These are phyloP conservation scores for Pterophyllum scalare DNA, from an alignment of 2,113 vertebrate genomes.

Conservation along the genomic window DNA sequence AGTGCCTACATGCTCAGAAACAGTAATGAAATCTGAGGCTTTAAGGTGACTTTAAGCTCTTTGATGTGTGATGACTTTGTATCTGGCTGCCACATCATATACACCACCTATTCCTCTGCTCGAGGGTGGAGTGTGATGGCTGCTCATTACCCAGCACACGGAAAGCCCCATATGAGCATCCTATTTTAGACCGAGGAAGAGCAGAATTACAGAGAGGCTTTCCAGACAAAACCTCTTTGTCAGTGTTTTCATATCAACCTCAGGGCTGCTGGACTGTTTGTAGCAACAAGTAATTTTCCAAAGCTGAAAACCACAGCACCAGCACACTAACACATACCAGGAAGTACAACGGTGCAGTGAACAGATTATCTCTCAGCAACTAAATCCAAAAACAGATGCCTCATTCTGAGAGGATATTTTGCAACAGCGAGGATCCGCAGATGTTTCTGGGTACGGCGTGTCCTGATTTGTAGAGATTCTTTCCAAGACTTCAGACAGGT, in stretches of 20 bases:
- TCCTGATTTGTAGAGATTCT: not conserved
- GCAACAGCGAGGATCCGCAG: not conserved
- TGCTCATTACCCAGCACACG: not conserved
- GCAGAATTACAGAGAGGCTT: not conserved
- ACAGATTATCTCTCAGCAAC: constrained; percentile 28
- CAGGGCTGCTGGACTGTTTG: constrained; percentile 38
- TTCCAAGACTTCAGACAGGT: too few species aligned
- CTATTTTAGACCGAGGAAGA: constrained; percentile 17
- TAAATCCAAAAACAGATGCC: not conserved
- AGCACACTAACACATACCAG: not conserved
- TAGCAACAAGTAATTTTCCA: constrained; percentile 35
- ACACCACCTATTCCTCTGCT: not conserved
- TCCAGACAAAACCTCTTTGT: constrained; percentile 44
- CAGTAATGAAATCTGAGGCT: not conserved
- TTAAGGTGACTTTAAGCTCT: not conserved
- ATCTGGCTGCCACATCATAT: not conserved
- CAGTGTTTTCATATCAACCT: constrained; percentile 49
- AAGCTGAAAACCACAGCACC: not conserved
- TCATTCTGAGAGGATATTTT: not conserved
- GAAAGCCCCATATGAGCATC: not conserved
- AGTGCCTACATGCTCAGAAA: not conserved
- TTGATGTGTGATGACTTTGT: not conserved
- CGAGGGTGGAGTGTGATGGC: not conserved
- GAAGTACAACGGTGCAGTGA: not conserved
- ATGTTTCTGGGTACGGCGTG: not conserved